Conservation (phyloP, 1,140 invertebrate species). For the Nixonia krombeini region DNA sequence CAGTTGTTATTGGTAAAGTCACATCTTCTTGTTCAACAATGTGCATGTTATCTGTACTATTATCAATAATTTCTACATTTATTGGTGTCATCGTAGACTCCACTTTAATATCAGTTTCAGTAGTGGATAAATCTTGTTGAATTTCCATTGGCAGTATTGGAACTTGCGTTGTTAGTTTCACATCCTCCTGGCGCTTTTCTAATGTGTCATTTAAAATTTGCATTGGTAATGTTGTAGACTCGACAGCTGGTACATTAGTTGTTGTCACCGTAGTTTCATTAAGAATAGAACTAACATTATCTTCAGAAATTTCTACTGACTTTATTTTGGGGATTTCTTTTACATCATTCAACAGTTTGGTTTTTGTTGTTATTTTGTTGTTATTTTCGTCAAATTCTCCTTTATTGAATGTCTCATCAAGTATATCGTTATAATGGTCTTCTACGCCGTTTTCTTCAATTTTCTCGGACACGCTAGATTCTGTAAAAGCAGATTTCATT, state of each 20-base stretch:
- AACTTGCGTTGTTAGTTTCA: constrained; percentile 61
- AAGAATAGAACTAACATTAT: background rate
- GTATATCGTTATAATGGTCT: constrained; percentile 67
- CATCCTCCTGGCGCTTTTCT: constrained; percentile 55
- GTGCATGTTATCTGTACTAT: constrained; percentile 1
- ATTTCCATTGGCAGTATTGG: constrained; percentile 66
- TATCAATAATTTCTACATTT: background rate
- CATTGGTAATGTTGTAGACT: constrained; percentile 12
- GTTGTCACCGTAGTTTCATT: background rate
- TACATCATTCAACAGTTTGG: constrained; percentile 20
- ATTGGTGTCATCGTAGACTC: constrained; percentile 16
- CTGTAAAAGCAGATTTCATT: background rate
- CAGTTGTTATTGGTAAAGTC: constrained; percentile 42
- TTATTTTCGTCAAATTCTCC: constrained; percentile 33
- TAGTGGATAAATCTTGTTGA: constrained; percentile 61
- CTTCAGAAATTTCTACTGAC: background rate
- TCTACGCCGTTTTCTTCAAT: constrained; percentile 57
- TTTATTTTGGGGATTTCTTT: constrained; percentile 18
- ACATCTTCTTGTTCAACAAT: constrained; percentile 39
- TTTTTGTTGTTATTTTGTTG: constrained; percentile 26
- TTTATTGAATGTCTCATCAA: constrained; percentile 53
- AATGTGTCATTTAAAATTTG: background rate
- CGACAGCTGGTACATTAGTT: constrained; percentile 1
- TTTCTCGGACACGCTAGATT: constrained; percentile 28
- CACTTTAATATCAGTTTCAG: constrained; percentile 36